Evolutionary conservation across 2,888 invertebrate genomes (phyloP), one percentile per base, ranked within the genome.

Genomic region (Troides helena): DNA sequence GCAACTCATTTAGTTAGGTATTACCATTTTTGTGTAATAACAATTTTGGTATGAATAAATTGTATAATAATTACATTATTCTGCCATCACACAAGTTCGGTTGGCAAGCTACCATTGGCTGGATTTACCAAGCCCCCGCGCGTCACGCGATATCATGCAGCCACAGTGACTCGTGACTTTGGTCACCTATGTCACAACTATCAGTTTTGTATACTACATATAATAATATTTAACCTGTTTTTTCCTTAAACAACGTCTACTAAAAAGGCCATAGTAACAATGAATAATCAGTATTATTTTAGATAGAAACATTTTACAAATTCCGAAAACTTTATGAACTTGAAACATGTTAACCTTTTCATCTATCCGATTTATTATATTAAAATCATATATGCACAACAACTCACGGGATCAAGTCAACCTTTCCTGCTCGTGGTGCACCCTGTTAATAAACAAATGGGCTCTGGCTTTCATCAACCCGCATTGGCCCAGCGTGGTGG

Each of bases 121-220:
- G 75, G 62, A 64, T 58, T 63, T 70, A 88, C 84, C 89, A 85
- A 89, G 89, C 89, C 81, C 87, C 87, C 87, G 76, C 73, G 81
- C 87, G 87, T 85, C 88, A 85, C 72, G 73, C 77, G 71, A 74
- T 78, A 81, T 76, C 79, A 77, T 76, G 80, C 77, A 76, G 74
- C 74, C 77, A 78, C 73, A 76, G 72, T 71, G 66, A 75, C 82
- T 81, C 80, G 81, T 84, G 83, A 82, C 81, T 76, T 72, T 70
- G 72, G 69, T 73, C 75, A 74, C 73, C 75, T 74, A 71, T 70
- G 69, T 73, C 70, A 74, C 72, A 70, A 74, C 74, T 53, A 67
- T 60, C 60, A 64, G 43, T 59, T 17, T 12, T 18, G 18, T 30
- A 10, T 2, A 8, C 5, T 46, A 12, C 14, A 14, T 46, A 46